Evolutionary conservation across 2,888 invertebrate species (phyloP).

Genomic region (Antheraea assamensis): DNA sequence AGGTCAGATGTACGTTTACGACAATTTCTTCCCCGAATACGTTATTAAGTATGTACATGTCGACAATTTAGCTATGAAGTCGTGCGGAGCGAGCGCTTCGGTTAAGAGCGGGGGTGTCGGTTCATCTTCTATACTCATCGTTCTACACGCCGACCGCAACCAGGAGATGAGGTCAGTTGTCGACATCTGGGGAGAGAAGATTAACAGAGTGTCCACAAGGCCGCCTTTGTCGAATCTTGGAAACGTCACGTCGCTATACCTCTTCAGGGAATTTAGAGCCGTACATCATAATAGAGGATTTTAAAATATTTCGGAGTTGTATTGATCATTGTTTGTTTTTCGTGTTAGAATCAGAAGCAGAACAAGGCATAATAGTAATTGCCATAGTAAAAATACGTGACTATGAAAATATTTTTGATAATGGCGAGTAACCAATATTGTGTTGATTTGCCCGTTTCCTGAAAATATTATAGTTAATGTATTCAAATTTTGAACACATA

Average conservation of each 20-base stretch:
- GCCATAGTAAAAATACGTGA: not conserved
- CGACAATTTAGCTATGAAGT: constrained; percentile 62
- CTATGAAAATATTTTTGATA: not conserved
- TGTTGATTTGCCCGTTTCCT: not conserved
- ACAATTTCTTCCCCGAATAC: constrained; percentile 63
- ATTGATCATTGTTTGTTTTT: not conserved
- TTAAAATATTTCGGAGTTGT: constrained; percentile 5
- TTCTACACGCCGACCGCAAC: constrained; percentile 57
- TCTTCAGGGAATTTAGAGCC: constrained; percentile 48
- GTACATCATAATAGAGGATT: constrained; percentile 56
- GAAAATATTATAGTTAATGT: too few relatives aligned
- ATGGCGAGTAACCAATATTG: not conserved
- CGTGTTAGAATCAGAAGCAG: not conserved
- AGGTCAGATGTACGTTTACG: constrained; percentile 69
- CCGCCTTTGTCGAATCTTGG: constrained; percentile 29
- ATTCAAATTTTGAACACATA: too few relatives aligned
- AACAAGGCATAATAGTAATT: not conserved
- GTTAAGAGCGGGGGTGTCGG: constrained; percentile 62
- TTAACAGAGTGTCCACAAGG: constrained; percentile 17
- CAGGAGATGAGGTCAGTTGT: constrained; percentile 68
- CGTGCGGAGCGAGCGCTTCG: constrained; percentile 62
- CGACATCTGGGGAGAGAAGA: constrained; percentile 66
- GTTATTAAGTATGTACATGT: constrained; percentile 66
- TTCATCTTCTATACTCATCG: constrained; percentile 54
- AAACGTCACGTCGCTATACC: constrained; percentile 47